Evolutionary conservation across 2,113 vertebrate genomes (phyloP).

Genomic region (Suricata suricatta): DNA sequence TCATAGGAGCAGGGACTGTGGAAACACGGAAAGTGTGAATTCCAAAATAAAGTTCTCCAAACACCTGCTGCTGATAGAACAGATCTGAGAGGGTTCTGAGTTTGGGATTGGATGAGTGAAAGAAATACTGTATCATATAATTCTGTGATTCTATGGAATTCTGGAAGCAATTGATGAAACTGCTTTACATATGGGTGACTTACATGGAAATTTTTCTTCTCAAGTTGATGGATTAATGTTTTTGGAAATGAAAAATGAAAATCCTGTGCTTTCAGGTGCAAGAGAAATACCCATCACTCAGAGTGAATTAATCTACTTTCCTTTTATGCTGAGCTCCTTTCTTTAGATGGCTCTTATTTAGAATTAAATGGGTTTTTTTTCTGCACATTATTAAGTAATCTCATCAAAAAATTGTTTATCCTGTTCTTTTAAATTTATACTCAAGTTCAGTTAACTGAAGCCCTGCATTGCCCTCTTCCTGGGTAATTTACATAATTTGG

Average conservation of each 20-base stretch:
- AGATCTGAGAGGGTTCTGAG: not conserved
- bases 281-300: not conserved
- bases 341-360: not conserved
- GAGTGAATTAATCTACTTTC: not conserved
- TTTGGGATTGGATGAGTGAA: not conserved
- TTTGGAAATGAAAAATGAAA: not conserved
- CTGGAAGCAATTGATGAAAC: not conserved
- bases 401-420: not conserved
- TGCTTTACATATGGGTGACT: not conserved
- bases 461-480: not conserved
- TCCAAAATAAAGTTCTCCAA: not conserved
- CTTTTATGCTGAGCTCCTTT: not conserved
- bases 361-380: not conserved
- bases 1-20: not conserved
- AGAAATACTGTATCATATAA: not conserved
- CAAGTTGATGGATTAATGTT: not conserved
- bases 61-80: not conserved
- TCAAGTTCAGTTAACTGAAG: not conserved
- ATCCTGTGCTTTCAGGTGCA: not conserved
- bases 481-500: not conserved
- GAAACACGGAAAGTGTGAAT: not conserved
- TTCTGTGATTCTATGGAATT: not conserved
- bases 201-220: not conserved
- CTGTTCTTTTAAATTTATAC: not conserved
- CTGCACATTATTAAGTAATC: not conserved